Evolutionary conservation across 2,888 invertebrate species (phyloP), one percentile per base, ranked within the genome.

Genomic region (Leucoma salicis): DNA sequence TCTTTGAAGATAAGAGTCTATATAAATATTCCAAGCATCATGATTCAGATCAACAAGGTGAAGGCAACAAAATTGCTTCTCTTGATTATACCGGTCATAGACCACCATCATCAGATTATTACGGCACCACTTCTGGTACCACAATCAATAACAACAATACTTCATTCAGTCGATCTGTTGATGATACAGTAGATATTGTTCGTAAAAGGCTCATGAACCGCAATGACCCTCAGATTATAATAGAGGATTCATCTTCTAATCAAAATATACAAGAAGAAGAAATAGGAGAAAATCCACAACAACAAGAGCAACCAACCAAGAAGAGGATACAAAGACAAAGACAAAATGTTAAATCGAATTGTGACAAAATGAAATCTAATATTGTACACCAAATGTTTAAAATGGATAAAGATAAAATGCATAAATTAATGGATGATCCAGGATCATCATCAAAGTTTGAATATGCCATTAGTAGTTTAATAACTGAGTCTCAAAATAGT

Each of bases 361-460:
- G 85, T 76, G 74, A 82, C 39, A 81, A 82, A 69, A 85, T 89
- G 41, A 89, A 88, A 73, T 77, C 76, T 40, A 90, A 89, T 64
- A 90, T 90, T 66, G 82, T 90, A 15, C 78, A 87, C 49, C 82
- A 90, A 63, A 63, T 90, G 1, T 90, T 90, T 51, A 89, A 86
- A 65, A 87, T 90, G 88, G 89, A 90, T 35, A 90, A 88, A 66
- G 80, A 78, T 42, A 87, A 79, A 64, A 84, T 90, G 41, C 85
- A 87, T 49, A 87, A 90, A 53, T 54, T 90, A 16, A 82, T 90
- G 78, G 89, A 88, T 46, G 81, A 90, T 54, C 90, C 90, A 1
- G 82, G 77, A 44, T 86, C 83, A n/a, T 90, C 90, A 11, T 70
- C 78, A n/a, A 90, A 90, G 53, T 90, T 90, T 71, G 90, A 90